Evolutionary conservation across 30 jellyfish, hydroid and myxozoan genomes (phyloP).

Genomic region (Mastigias papua): DNA sequence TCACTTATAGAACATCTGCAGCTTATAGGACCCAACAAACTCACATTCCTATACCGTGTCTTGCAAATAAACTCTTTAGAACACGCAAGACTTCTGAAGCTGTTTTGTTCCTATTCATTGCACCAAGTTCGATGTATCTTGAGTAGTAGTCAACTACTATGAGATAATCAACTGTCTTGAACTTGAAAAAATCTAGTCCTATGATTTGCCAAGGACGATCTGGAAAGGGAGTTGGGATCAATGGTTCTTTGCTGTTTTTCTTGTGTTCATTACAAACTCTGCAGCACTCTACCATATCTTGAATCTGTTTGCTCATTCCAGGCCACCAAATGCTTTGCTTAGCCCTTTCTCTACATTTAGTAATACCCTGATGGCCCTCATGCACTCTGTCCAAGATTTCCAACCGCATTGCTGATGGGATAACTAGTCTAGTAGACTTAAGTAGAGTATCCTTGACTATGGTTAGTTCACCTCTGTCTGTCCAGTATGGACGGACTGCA

Average conservation of each 20-base stretch:
- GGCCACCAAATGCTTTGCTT: slow-evolving; percentile 65
- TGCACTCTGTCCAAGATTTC: slow-evolving; percentile 53
- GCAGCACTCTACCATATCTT: slow-evolving; percentile 54
- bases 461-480: slow-evolving; percentile 40
- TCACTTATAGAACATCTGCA: too few relatives aligned
- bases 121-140: slow-evolving; percentile 58
- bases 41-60: too few relatives aligned
- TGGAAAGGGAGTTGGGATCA: slow-evolving; percentile 30
- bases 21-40: too few relatives aligned
- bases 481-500: slow-evolving; percentile 50
- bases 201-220: slow-evolving; percentile 65
- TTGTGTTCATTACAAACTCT: slow-evolving; percentile 31
- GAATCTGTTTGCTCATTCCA: slow-evolving; percentile 60
- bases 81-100: slow-evolving; percentile 20
- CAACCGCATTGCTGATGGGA: slow-evolving; percentile 46
- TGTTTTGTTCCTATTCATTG: slow-evolving; percentile 35
- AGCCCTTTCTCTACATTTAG: slow-evolving; percentile 53
- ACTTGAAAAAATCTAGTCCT: slow-evolving; percentile 57
- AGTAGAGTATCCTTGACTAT: slow-evolving; percentile 22
- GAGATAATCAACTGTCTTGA: slow-evolving; percentile 30
- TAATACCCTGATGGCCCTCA: slow-evolving; percentile 73
- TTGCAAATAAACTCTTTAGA: slow-evolving; percentile 19
- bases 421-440: slow-evolving; percentile 27
- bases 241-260: slow-evolving; percentile 31
- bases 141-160: slow-evolving; percentile 34